A percentile compares a stretch with the other conserved stretches of the same genome.
Conservation (phyloP, 1,140 invertebrate genomes). For the Dryas iulia region DNA sequence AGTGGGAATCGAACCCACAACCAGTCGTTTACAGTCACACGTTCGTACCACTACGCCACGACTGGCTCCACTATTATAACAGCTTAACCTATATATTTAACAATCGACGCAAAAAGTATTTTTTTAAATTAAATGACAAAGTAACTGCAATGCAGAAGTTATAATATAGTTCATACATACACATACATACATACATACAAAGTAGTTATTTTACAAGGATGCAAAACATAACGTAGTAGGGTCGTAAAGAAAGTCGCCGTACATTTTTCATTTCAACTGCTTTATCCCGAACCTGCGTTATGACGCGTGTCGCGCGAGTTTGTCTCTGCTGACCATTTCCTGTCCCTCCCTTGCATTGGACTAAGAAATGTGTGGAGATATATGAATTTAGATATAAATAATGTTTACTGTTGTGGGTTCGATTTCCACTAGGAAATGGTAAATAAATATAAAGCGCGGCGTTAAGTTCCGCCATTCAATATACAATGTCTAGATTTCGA, state of each 20-base stretch:
- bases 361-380: conserved; percentile 21
- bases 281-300: conserved; percentile 49
- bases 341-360: conserved; percentile 40
- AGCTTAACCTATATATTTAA: too few relatives aligned
- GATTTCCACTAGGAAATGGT: too few relatives aligned
- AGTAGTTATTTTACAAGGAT: not conserved
- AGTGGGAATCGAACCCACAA: too few relatives aligned
- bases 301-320: conserved; percentile 66
- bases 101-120: too few relatives aligned
- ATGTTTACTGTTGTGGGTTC: too few relatives aligned
- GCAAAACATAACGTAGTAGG: conserved; percentile 14
- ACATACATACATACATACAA: not conserved
- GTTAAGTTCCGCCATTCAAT: too few relatives aligned
- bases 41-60: too few relatives aligned
- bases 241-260: conserved; percentile 34
- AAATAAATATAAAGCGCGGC: too few relatives aligned
- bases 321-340: conserved; percentile 69
- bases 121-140: not conserved
- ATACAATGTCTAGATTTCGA: too few relatives aligned
- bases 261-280: conserved; percentile 37
- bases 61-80: too few relatives aligned
- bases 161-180: not conserved
- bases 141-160: not conserved
- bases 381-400: not conserved
- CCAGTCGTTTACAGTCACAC: too few relatives aligned